Base-by-base conservation (phyloP, 2,113 vertebrate species). In the Seriola rivoliana region DNA sequence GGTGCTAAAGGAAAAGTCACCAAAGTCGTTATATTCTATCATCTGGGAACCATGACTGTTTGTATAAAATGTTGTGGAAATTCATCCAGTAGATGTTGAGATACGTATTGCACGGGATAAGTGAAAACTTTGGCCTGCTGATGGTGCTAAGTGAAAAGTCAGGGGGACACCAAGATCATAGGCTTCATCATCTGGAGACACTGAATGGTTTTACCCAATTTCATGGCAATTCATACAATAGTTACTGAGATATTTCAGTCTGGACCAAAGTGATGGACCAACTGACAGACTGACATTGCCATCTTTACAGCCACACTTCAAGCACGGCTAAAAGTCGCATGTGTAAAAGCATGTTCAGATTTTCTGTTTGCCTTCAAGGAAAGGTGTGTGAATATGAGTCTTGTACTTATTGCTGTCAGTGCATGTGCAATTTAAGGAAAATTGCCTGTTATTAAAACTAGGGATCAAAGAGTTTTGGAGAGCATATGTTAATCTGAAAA, bases 401-500 rank as follows among this genome's bases (percentile, higher is more conserved):
- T 57, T 32, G 48, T 48, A 44, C 14, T 5, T 29, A 12, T n/a
- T n/a, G 8, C 34, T 59, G 38, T 67, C 32, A 12, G 23, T 29
- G 42, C n/a, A 19, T 29, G 13, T 63, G 40, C 64, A 81, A 78
- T 81, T 74, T 52, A 73, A 64, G 50, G 23, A 64, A 62, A 85
- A 72, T 55, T 36, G 55, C n/a, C 38, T 60, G 23, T 67, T 63
- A 77, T 71, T 75, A 71, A 75, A 65, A 58, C 29, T 11, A 50
- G 29, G 74, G 23, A 64, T 72, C 16, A 44, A 21, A 69, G 19
- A 25, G 25, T 32, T 76, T 78, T 8, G 3, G 8, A 16, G 42
- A 70, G 44, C 58, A 71, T 29, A 81, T 75, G 46, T 78, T 54
- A 50, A 82, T 34, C 25, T 32, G 29, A 82, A 62, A 63, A 85